A percentile compares a stretch with the other conserved stretches of the same genome.
Evolutionary conservation across 1,140 invertebrate species (phyloP).

Genomic region (Orius insidiosus): DNA sequence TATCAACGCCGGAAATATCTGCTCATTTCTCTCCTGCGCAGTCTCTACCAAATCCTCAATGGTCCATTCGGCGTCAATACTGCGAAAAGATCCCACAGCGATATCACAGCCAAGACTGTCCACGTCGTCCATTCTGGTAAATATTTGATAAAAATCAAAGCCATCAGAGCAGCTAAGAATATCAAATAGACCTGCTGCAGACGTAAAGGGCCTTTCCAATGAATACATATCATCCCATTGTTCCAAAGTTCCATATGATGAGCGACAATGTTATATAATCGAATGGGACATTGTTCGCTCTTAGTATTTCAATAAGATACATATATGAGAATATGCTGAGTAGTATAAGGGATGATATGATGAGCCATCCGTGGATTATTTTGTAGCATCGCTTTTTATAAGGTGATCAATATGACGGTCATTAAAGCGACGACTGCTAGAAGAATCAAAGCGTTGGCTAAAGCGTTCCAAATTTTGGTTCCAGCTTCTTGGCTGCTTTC

Average conservation of each 20-base stretch:
- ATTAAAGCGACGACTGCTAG: constrained; percentile 84
- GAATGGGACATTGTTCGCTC: constrained; percentile 89
- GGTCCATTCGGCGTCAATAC: constrained; percentile 94
- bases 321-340: constrained; percentile 89
- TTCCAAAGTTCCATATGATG: constrained; percentile 94
- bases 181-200: constrained; percentile 95
- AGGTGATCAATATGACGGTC: constrained; percentile 82
- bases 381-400: constrained; percentile 95
- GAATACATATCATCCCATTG: constrained; percentile 96
- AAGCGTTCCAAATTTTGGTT: constrained; percentile 87
- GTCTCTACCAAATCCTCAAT: constrained; percentile 94
- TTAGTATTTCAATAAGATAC: constrained; percentile 75
- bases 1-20: constrained; percentile 96
- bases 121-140: constrained; percentile 98
- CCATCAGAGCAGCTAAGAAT: constrained; percentile 92
- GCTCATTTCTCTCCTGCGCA: constrained; percentile 96
- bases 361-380: constrained; percentile 88
- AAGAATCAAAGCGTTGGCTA: constrained; percentile 89
- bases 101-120: constrained; percentile 90
- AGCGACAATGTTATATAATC: constrained; percentile 80
- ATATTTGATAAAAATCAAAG: constrained; percentile 98
- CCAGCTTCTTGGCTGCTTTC: constrained; percentile 73
- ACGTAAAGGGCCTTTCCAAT: constrained; percentile 90
- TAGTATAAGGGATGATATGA: constrained; percentile 84
- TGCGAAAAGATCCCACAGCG: constrained; percentile 92